A percentile compares a stretch with the other conserved stretches of the same genome.
These are phyloP conservation scores for Rhombomys opimus DNA, from an alignment of 2,113 vertebrate species.

Conservation along the genomic window DNA sequence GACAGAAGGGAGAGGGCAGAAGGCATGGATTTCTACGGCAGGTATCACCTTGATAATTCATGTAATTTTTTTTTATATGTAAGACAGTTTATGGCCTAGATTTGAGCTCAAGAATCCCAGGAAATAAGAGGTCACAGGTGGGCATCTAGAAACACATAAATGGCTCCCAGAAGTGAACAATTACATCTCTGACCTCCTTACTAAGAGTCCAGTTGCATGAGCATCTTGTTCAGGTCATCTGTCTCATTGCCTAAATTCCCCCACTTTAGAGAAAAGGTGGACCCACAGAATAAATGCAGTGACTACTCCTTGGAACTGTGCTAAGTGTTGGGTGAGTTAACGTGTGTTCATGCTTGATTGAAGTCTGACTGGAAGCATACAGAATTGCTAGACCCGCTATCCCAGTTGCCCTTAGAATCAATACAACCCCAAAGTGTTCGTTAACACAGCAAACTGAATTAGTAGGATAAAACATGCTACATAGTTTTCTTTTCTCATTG, in stretches of 20 bases:
- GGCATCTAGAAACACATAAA: conserved; percentile 32
- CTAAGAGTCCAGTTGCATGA: background rate
- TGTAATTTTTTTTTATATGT: background rate
- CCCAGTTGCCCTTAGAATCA: background rate
- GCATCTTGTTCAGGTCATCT: conserved; percentile 33
- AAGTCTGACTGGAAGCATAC: background rate
- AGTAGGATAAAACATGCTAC: conserved; percentile 30
- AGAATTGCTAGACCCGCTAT: background rate
- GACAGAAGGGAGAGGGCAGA: background rate
- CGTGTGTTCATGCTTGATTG: background rate
- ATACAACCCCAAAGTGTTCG: background rate
- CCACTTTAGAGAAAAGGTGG: background rate
- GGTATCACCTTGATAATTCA: background rate
- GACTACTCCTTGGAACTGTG: background rate
- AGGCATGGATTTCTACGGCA: background rate
- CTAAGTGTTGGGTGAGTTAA: conserved; percentile 2
- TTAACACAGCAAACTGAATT: background rate
- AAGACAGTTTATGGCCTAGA: background rate
- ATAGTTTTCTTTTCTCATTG: conserved; percentile 32
- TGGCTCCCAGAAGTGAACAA: background rate
- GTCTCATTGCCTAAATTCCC: background rate
- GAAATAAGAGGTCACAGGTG: conserved; percentile 28
- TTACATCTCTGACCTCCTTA: background rate
- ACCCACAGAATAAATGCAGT: background rate
- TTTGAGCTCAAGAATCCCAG: background rate